Conservation (phyloP, 2,888 invertebrate species). For the Rhamnusium bicolor region DNA sequence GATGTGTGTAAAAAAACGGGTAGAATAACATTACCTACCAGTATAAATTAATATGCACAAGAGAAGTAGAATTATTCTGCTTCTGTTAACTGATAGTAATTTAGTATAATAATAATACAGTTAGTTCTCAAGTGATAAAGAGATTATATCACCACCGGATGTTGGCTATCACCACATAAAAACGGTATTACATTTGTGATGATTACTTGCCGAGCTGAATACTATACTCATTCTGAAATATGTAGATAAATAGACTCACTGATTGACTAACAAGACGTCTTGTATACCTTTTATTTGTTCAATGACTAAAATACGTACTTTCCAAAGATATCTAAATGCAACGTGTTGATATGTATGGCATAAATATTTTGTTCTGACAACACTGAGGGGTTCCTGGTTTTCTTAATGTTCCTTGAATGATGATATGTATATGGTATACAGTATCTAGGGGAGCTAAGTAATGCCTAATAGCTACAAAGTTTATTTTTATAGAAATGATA, state of each 20-base stretch:
- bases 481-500: neutral
- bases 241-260: neutral
- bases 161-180: constrained; percentile 24
- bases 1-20: too few relatives aligned
- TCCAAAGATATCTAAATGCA: neutral
- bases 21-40: too few relatives aligned
- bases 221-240: neutral
- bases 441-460: too few relatives aligned
- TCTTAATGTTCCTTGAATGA: too few relatives aligned
- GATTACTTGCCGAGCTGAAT: constrained; percentile 1
- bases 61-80: neutral
- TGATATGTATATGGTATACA: too few relatives aligned
- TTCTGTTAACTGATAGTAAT: too few relatives aligned
- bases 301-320: constrained; percentile 1
- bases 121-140: constrained; percentile 10
- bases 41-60: too few relatives aligned
- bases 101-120: neutral
- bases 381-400: too few relatives aligned
- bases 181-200: constrained; percentile 12
- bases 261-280: neutral
- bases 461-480: neutral
- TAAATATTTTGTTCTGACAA: neutral
- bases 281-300: neutral
- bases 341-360: neutral
- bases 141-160: constrained; percentile 23